Evolutionary conservation across 2,797 vertebrate species (phyloP).

Genomic region (Setipinna tenuifilis): DNA sequence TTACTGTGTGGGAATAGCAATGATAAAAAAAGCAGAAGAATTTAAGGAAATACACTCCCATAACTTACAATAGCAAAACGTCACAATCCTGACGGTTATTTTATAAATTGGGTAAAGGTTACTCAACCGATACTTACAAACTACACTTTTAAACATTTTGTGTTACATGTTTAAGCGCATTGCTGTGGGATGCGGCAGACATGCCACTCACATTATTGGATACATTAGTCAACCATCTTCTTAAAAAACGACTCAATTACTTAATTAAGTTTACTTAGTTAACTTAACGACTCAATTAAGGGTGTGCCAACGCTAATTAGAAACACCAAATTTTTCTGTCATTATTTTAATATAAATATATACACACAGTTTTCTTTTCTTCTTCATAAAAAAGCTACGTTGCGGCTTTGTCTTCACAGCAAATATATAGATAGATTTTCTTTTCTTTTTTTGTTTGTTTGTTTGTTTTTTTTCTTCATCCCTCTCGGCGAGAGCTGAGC

Average conservation of each 20-base stretch:
- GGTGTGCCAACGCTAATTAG: conserved; percentile 50
- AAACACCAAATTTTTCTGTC: conserved; percentile 55
- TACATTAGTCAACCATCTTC: not conserved
- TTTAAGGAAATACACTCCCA: not conserved
- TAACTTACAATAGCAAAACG: not conserved
- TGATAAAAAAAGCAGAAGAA: conserved; percentile 2
- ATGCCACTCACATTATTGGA: conserved; percentile 30
- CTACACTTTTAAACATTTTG: conserved; percentile 52
- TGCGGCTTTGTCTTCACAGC: conserved; percentile 59
- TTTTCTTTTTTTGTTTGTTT: not conserved
- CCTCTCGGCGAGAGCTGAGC: conserved; percentile 32
- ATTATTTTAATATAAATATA: conserved; percentile 66
- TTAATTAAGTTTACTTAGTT: too few relatives aligned
- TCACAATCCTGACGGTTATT: not conserved
- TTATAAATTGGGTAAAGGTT: conserved; percentile 41
- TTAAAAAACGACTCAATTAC: not conserved
- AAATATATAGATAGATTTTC: conserved; percentile 56
- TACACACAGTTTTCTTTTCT: conserved; percentile 54
- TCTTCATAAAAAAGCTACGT: conserved; percentile 61
- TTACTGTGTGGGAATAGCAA: not conserved
- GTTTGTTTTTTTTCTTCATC: conserved; percentile 13
- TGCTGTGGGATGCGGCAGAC: conserved; percentile 16
- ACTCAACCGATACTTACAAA: conserved; percentile 53
- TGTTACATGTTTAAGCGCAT: conserved; percentile 33
- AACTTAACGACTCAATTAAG: conserved; percentile 19